phyloP scores from a whole-genome alignment of 1,140 invertebrate species.

The Hypothenemus hampei region DNA sequence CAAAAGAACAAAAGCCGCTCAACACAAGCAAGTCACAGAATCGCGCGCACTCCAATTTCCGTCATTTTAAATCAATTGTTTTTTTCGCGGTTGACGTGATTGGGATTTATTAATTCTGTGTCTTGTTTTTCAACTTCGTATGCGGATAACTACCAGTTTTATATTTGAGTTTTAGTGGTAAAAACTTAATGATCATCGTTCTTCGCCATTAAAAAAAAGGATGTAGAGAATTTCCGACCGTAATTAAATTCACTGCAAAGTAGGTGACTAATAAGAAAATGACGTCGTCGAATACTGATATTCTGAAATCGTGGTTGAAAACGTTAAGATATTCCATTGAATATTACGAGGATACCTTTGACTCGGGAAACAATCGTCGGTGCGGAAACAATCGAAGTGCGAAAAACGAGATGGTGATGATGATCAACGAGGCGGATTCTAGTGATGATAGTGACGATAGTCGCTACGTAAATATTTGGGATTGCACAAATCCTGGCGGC shows the following conservation, averaged over 20 bases:
- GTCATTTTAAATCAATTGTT: constrained; percentile 13
- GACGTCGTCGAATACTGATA: constrained; percentile 20
- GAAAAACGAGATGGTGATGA: no score
- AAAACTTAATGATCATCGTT: no score
- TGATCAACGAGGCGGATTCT: constrained; percentile 9
- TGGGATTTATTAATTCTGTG: no score
- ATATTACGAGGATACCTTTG: constrained; percentile 28
- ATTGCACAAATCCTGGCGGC: constrained; percentile 4
- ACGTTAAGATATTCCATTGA: constrained; percentile 23
- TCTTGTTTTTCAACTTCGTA: no score
- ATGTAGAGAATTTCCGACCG: constrained; percentile 5
- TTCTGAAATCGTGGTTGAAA: constrained; percentile 28
- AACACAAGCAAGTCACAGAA: neutral
- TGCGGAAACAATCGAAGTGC: constrained; percentile 10
- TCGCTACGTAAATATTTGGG: constrained; percentile 23
- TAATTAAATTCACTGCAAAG: neutral
- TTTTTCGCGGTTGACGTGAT: constrained; percentile 14
- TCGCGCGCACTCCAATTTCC: constrained; percentile 3
- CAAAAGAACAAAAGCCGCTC: no score
- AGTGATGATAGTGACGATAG: constrained; percentile 16
- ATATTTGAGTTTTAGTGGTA: no score
- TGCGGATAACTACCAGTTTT: no score
- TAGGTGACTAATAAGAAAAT: constrained; percentile 26
- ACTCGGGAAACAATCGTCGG: constrained; percentile 4
- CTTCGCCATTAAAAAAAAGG: no score